A percentile compares a stretch with the other conserved stretches of the same genome.
phyloP scores from a whole-genome alignment of 1,140 invertebrate species.

The Lutraria rhynchaena region DNA sequence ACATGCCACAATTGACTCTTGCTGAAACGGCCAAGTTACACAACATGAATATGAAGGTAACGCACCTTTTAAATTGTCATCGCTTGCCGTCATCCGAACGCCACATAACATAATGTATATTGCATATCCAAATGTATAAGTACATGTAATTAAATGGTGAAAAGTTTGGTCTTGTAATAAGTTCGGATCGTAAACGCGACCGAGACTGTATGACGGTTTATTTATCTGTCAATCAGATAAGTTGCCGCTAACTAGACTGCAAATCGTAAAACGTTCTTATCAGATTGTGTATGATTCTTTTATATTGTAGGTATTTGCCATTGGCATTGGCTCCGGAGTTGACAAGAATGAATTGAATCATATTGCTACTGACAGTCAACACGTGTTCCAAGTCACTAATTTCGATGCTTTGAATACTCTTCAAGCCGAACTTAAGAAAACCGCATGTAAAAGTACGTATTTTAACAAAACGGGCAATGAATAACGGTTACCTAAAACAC shows the following conservation, averaged over 20 bases:
- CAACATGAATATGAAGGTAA: slow-evolving; percentile 50
- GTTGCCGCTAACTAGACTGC: too few relatives aligned
- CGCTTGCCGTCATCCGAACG: background rate
- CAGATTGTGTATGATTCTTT: too few relatives aligned
- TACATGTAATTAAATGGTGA: background rate
- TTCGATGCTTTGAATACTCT: slow-evolving; percentile 66
- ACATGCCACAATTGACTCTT: slow-evolving; percentile 32
- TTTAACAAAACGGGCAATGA: too few relatives aligned
- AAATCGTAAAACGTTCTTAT: too few relatives aligned
- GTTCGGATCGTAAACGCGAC: too few relatives aligned
- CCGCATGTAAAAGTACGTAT: slow-evolving; percentile 67
- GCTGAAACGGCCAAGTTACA: slow-evolving; percentile 49
- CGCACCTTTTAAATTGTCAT: too few relatives aligned
- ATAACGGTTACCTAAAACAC: too few relatives aligned
- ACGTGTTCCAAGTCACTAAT: slow-evolving; percentile 68
- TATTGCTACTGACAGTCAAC: slow-evolving; percentile 63
- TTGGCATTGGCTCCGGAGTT: slow-evolving; percentile 68
- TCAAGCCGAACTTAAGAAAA: slow-evolving; percentile 66
- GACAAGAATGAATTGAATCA: slow-evolving; percentile 60
- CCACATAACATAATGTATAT: background rate
- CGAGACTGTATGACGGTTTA: too few relatives aligned
- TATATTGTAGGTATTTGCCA: slow-evolving; percentile 67
- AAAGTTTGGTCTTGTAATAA: too few relatives aligned
- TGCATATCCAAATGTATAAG: background rate
- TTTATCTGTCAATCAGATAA: too few relatives aligned